phyloP scores from a whole-genome alignment of 2,888 invertebrate genomes.

The Epirrhoe tristata region DNA sequence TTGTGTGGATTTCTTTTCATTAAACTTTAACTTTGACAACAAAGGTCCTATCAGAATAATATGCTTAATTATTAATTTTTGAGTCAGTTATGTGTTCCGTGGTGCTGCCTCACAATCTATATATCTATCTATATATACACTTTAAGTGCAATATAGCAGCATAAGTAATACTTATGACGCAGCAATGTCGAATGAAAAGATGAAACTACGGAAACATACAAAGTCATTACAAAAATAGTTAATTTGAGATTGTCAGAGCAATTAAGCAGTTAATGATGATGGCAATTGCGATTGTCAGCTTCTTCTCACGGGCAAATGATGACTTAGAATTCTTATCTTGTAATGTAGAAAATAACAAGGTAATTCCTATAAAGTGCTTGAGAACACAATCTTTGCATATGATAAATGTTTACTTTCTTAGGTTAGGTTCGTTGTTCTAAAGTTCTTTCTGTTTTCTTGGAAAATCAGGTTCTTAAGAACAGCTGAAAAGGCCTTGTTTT shows the following conservation, averaged over 20 bases:
- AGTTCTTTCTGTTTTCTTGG: not conserved
- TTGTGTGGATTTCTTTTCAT: constrained; percentile 13
- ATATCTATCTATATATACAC: too few relatives aligned
- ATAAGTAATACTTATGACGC: not conserved
- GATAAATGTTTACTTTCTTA: not conserved
- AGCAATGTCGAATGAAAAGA: constrained; percentile 24
- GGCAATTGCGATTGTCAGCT: constrained; percentile 59
- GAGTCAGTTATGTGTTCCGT: not conserved
- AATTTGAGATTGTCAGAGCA: constrained; percentile 60
- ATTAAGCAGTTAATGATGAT: constrained; percentile 48
- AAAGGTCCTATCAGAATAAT: not conserved
- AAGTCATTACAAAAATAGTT: constrained; percentile 55
- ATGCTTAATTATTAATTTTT: not conserved
- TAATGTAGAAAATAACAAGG: constrained; percentile 52
- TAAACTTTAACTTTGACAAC: not conserved
- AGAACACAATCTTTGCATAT: not conserved
- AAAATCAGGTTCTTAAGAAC: not conserved
- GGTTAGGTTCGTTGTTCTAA: not conserved
- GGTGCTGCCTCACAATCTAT: too few relatives aligned
- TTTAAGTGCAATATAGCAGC: too few relatives aligned
- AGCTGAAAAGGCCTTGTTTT: not conserved
- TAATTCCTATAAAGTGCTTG: constrained; percentile 33
- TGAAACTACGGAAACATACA: constrained; percentile 42
- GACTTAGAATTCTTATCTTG: constrained; percentile 37
- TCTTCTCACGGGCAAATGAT: constrained; percentile 56